A percentile compares a stretch with the other conserved stretches of the same genome.
Evolutionary conservation across 37 sponge, comb jelly and placozoan species (phyloP).

Genomic region (Bolinopsis microptera): DNA sequence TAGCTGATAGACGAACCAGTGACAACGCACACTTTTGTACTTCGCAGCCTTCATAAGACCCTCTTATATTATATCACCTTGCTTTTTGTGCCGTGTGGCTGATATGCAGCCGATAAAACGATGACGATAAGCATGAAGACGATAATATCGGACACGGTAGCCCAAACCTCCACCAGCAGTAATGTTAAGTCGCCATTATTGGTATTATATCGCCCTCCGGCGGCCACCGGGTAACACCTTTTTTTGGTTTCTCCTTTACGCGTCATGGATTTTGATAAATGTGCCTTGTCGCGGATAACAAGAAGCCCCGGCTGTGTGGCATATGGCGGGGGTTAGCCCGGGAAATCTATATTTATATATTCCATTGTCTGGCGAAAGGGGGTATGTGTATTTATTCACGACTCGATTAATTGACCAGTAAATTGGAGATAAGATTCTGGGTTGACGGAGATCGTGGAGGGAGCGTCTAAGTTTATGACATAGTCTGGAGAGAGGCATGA

Average conservation of each 20-base stretch:
- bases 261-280: neutral
- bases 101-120: too few species aligned
- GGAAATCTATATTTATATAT: neutral
- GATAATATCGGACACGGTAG: too few species aligned
- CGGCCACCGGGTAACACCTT: neutral
- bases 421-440: neutral
- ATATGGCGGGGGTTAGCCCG: neutral
- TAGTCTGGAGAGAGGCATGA: neutral
- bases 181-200: too few species aligned
- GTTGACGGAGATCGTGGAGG: neutral
- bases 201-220: neutral
- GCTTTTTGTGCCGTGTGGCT: too few species aligned
- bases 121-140: too few species aligned
- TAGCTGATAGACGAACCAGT: too few species aligned
- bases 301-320: neutral
- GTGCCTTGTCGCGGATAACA: neutral
- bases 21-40: too few species aligned
- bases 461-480: neutral
- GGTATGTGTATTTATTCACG: neutral
- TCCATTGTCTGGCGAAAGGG: neutral
- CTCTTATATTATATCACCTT: too few species aligned
- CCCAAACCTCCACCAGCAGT: too few species aligned
- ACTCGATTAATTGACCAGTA: neutral
- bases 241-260: neutral
- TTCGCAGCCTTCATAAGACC: too few species aligned